These are phyloP conservation scores for Todus mexicanus DNA, from an alignment of 2,797 vertebrate species.

Conservation along the genomic window DNA sequence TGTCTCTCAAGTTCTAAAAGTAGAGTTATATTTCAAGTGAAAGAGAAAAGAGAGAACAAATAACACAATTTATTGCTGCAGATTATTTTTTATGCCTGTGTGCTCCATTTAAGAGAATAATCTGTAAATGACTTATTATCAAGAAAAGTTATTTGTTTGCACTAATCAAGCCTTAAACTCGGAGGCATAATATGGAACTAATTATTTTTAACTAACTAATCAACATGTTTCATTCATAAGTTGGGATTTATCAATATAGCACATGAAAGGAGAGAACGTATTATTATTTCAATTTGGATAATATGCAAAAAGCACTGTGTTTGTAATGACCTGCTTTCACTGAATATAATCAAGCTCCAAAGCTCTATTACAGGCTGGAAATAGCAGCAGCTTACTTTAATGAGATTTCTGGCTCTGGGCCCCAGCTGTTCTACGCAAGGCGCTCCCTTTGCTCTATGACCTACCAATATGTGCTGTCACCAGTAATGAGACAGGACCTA, in stretches of 20 bases:
- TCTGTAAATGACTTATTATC: slow-evolving; percentile 65
- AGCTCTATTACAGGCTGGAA: slow-evolving; percentile 85
- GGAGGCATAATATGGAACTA: slow-evolving; percentile 69
- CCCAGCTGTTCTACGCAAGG: slow-evolving; percentile 78
- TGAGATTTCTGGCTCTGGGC: slow-evolving; percentile 84
- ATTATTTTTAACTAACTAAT: slow-evolving; percentile 80
- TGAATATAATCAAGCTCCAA: slow-evolving; percentile 83
- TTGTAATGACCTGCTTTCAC: slow-evolving; percentile 80
- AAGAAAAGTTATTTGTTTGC: slow-evolving; percentile 68
- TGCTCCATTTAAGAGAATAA: slow-evolving; percentile 66
- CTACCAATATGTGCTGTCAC: slow-evolving; percentile 72
- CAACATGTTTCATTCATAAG: slow-evolving; percentile 79
- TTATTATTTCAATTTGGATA: slow-evolving; percentile 80
- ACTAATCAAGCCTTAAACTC: slow-evolving; percentile 72
- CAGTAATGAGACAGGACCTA: slow-evolving; percentile 74
- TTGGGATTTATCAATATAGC: slow-evolving; percentile 76
- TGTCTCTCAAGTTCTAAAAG: slow-evolving; percentile 40
- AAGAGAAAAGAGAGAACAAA: slow-evolving; percentile 19
- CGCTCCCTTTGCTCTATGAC: slow-evolving; percentile 76
- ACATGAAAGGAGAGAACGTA: slow-evolving; percentile 74
- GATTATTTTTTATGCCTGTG: slow-evolving; percentile 56
- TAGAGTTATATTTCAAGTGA: slow-evolving; percentile 17
- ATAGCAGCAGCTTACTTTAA: slow-evolving; percentile 88
- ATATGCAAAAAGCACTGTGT: slow-evolving; percentile 74
- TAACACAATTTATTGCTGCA: slow-evolving; percentile 36